Conservation (phyloP, 2,797 vertebrate species). For the Eleutherodactylus coqui region DNA sequence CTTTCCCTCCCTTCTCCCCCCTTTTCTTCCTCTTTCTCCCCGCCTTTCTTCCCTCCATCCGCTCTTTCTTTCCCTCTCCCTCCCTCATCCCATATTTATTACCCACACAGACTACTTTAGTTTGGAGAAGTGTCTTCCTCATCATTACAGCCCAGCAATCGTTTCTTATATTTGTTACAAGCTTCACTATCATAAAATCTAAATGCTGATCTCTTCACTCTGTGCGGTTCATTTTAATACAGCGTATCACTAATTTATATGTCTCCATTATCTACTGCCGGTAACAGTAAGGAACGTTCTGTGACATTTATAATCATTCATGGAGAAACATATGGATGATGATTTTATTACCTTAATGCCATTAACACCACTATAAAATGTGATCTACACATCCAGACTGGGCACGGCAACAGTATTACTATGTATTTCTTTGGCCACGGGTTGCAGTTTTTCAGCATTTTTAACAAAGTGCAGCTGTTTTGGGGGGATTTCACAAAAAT, state of each 20-base stretch:
- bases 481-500: not conserved
- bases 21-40: not conserved
- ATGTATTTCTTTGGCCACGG: not conserved
- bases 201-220: slow-evolving; percentile 17
- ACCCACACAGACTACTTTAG: not conserved
- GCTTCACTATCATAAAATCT: slow-evolving; percentile 17
- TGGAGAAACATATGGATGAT: slow-evolving; percentile 34
- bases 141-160: not conserved
- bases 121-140: not conserved
- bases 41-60: not conserved
- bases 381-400: not conserved
- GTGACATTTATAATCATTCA: slow-evolving; percentile 48
- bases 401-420: not conserved
- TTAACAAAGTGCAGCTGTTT: not conserved
- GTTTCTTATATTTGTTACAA: not conserved
- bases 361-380: slow-evolving; percentile 2
- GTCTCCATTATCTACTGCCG: slow-evolving; percentile 43
- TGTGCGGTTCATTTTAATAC: slow-evolving; percentile 7
- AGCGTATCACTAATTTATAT: slow-evolving; percentile 37
- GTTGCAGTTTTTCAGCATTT: not conserved
- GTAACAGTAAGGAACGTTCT: slow-evolving; percentile 18
- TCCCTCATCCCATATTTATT: too few relatives aligned
- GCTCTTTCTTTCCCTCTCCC: not conserved
- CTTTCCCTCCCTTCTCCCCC: too few relatives aligned
- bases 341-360: slow-evolving; percentile 27